Base-by-base conservation (phyloP, 2,888 invertebrate genomes). In the Lymantria monacha region DNA sequence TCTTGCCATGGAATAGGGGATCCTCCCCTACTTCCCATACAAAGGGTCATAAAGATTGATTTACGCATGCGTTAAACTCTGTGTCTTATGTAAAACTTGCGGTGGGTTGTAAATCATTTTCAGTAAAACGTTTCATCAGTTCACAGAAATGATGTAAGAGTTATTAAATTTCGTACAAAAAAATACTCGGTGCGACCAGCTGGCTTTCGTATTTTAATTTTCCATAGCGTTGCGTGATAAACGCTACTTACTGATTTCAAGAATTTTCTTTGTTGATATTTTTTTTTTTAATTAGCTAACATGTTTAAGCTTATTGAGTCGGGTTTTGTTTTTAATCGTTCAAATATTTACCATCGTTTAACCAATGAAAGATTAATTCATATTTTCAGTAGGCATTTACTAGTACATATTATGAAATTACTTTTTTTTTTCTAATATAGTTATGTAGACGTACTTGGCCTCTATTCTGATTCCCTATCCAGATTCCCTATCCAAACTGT, bases 1-100 rank as follows among this genome's bases (percentile, higher is more conserved):
- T 85, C 80, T 81, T 69, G 66, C 62, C 55, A 71, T 68, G 52
- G 57, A 58, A 67, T 66, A 70, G 72, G 80, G 79, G 67, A 71
- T 70, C 59, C 61, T 70, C 76, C 82, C 81, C 75, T 78, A 12
- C 46, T 54, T 64, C 58, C 58, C 55, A 52, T 60, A 80, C 81
- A 85, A 83, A 84, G 80, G 80, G 73, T 70, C 79, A 73, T 87
- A 85, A 85, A 83, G 58, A 61, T 83, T 87, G 82, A 86, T 87
- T 88, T 87, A 88, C 75, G 77, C 69, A 72, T 57, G 57, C 73
- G 72, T 79, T 72, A 71, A 79, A 74, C 63, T 59, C 62, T 41
- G 65, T 61, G 10, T 58, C 46, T 59, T 48, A 60, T 51, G 72
- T 69, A 57, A 69, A 73, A 70, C 61, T 53, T 57, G 69, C 49